Evolutionary conservation across 2,113 vertebrate genomes (phyloP).

Genomic region (Malurus alboscapulatus): DNA sequence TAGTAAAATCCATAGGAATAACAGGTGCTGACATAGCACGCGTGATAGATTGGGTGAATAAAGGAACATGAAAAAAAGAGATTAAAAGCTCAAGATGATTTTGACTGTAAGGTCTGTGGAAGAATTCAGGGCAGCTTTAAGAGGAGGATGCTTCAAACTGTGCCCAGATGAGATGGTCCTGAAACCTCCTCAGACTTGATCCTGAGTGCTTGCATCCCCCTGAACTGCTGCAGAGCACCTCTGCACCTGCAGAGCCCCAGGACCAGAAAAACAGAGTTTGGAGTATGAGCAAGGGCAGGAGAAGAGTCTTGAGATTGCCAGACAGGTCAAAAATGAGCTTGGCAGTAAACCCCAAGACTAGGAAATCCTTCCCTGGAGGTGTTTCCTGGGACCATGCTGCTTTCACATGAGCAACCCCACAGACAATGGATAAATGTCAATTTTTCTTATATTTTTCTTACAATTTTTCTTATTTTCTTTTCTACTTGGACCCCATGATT

Average conservation of each 20-base stretch:
- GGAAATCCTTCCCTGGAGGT: not conserved
- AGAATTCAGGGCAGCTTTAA: not conserved
- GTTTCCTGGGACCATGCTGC: not conserved
- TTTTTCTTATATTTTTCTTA: not conserved
- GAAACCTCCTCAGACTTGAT: not conserved
- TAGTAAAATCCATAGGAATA: not conserved
- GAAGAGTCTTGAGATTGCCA: not conserved
- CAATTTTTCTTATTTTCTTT: too few species aligned
- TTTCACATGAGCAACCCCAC: not conserved
- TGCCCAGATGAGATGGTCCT: not conserved
- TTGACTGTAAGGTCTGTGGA: not conserved
- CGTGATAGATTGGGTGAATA: not conserved
- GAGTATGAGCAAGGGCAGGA: not conserved
- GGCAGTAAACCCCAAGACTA: not conserved
- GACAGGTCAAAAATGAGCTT: not conserved
- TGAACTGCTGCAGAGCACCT: not conserved
- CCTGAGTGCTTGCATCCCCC: accelerated
- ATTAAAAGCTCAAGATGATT: not conserved
- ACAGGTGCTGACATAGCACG: not conserved
- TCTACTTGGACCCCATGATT: not conserved
- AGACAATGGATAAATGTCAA: not conserved
- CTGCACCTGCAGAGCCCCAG: not conserved
- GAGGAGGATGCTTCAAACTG: not conserved
- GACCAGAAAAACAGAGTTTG: not conserved
- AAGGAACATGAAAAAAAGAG: not conserved